Evolutionary conservation across 2,797 vertebrate species (phyloP).

Genomic region (Muscicapa striata): DNA sequence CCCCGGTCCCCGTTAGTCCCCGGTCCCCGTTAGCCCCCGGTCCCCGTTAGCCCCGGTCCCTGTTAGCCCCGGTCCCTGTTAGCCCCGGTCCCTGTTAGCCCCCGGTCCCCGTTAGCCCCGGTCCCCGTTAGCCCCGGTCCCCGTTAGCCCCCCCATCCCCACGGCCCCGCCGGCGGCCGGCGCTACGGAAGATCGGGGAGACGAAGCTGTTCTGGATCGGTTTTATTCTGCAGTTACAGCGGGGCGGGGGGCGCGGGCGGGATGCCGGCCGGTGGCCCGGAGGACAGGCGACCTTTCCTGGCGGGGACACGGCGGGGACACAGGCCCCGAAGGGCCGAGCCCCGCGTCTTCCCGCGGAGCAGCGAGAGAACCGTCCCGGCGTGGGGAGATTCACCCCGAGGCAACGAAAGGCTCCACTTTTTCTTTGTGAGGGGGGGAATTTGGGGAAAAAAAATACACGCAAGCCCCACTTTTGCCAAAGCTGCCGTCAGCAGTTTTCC

Average conservation of each 20-base stretch:
- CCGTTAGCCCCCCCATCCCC: no score
- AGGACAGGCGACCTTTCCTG: neutral
- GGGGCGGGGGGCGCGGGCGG: neutral
- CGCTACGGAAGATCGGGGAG: neutral
- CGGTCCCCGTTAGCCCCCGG: no score
- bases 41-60: no score
- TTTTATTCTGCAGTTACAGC: constrained; percentile 14
- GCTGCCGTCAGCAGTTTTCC: constrained; percentile 50
- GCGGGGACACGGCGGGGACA: neutral
- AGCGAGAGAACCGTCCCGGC: neutral
- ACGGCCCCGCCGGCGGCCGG: neutral
- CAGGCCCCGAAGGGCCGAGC: neutral
- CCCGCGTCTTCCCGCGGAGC: neutral
- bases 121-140: no score
- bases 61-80: neutral
- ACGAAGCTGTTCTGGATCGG: neutral
- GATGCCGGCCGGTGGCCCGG: neutral
- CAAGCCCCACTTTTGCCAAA: neutral
- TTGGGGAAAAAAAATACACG: neutral
- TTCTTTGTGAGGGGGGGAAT: neutral
- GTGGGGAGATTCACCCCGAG: neutral
- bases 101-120: neutral
- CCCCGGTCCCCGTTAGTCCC: no score
- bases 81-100: neutral
- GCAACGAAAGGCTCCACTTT: neutral